Base-by-base conservation (phyloP, 1,140 invertebrate species). In the Drosophila simulans region DNA sequence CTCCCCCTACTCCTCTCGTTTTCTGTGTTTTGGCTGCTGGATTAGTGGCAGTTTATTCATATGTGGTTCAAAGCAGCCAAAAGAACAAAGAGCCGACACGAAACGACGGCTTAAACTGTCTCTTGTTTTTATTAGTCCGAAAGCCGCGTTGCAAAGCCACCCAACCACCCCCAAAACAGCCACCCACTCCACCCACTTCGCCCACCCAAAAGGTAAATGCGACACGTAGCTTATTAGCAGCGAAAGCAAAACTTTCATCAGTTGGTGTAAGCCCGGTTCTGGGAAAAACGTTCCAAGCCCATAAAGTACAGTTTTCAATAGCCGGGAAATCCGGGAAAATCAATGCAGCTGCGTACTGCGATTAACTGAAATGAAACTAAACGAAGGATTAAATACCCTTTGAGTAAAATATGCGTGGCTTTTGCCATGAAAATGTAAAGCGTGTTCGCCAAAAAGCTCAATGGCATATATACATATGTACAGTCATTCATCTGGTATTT, bases 101-200 rank as follows among this genome's bases (percentile, higher is more conserved):
- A 46, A 49, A 35, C 53, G 40, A n/a, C 22, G 27, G 10, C 74
- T 82, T 83, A 79, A 79, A 66, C 51, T 83, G 80, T 79, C 80
- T 79, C 75, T 48, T 75, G 60, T 79, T 82, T 82, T 83, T 78
- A 82, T 83, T 78, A 77, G 43, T n/a, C 40, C 25, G 15, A 56
- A 68, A 69, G 22, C 49, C 49, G 62, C n/a, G 34, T 27, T 37
- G 13, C 45, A 35, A 15, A 25, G 22, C 20, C 20, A 45, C 10
- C 40, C 40, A 37, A 27, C n/a, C 40, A 45, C 27, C 46, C 22
- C 27, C 5, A 1, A 12, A 27, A 20, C 39, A 11, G 22, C 13
- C 5, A 12, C 0, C 12, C 4, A 10, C 4, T 11, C 31, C 25
- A 48, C 17, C n/a, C 17, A 13, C 8, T 45, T 17, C 25, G 3